Conservation (phyloP, 2,888 invertebrate genomes). For the Chaetogeoica ovagalla region DNA sequence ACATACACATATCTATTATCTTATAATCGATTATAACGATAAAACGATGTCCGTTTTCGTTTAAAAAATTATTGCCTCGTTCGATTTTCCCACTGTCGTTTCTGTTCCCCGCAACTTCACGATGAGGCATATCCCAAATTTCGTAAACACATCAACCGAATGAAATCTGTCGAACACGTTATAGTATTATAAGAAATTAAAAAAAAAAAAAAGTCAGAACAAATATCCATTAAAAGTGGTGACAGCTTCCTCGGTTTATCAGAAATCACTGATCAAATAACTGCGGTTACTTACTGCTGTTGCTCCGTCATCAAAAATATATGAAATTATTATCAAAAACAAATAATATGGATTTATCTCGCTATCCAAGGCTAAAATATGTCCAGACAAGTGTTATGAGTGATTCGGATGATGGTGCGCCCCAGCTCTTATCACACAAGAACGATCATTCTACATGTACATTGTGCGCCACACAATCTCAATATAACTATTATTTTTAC, state of each 20-base stretch:
- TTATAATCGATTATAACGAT: no score
- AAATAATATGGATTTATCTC: neutral
- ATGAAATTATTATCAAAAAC: slow-evolving; percentile 1
- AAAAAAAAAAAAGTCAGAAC: neutral
- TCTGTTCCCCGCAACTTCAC: no score
- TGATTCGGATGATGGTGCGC: no score
- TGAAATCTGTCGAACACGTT: neutral
- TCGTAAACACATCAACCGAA: neutral
- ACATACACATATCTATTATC: no score
- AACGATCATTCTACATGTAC: neutral
- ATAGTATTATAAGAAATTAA: neutral
- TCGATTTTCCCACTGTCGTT: no score
- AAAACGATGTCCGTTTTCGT: no score
- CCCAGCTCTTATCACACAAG: neutral
- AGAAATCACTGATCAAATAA: neutral
- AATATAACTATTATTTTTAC: neutral
- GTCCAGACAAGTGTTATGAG: slow-evolving; percentile 5
- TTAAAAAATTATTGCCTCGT: no score
- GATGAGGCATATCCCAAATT: no score
- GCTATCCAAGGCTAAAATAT: neutral
- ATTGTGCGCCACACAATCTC: neutral
- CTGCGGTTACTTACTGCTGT: no score
- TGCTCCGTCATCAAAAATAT: neutral
- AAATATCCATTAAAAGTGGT: neutral
- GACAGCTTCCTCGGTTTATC: neutral